Conservation (phyloP, 2,888 invertebrate genomes). For the Lucinisca nassula region DNA sequence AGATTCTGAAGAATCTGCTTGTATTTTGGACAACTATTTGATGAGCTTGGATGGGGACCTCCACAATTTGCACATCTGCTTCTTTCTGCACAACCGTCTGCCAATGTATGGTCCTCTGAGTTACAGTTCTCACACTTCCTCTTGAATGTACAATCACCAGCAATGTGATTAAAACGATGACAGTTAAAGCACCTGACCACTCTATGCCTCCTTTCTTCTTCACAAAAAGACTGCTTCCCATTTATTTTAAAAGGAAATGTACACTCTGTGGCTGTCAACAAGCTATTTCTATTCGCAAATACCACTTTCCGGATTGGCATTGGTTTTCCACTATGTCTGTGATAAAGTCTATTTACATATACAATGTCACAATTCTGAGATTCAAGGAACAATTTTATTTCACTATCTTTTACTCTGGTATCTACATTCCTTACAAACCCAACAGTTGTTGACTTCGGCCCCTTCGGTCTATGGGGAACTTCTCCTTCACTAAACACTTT, state of each 20-base stretch:
- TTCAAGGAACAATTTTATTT: neutral
- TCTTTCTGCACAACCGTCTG: neutral
- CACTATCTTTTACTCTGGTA: neutral
- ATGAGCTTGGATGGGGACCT: neutral
- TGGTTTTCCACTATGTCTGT: neutral
- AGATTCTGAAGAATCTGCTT: neutral
- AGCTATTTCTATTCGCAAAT: neutral
- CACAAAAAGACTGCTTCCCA: neutral
- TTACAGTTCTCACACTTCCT: neutral
- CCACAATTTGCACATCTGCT: neutral
- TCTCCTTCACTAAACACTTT: neutral
- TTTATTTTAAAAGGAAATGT: neutral
- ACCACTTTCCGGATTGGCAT: neutral
- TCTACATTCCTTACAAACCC: neutral
- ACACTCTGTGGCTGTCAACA: neutral
- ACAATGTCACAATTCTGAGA: neutral
- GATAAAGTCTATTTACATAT: neutral
- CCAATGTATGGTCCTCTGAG: neutral
- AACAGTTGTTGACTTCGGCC: too few species aligned
- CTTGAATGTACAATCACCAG: neutral
- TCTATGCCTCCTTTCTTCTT: neutral
- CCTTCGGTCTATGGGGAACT: neutral
- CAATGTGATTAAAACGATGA: slow-evolving; percentile 3
- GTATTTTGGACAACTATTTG: neutral
- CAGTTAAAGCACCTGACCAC: neutral